These are phyloP conservation scores for Trichechus manatus DNA, from an alignment of 2,113 vertebrate species.

Conservation along the genomic window DNA sequence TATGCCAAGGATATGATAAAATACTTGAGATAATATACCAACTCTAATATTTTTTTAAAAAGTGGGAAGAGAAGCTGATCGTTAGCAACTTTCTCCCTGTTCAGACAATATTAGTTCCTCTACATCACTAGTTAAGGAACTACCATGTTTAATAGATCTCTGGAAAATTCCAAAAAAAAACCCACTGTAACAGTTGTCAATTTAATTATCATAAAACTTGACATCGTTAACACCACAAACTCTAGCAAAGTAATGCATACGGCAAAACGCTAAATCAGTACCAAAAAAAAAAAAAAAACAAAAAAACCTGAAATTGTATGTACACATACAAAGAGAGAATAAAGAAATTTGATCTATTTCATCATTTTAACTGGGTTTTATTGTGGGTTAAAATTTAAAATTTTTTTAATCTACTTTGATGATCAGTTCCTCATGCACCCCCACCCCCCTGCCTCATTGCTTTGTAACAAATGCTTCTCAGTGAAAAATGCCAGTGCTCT, in stretches of 20 bases:
- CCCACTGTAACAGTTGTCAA: not conserved
- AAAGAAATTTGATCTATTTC: conserved; percentile 13
- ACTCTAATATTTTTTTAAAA: conserved; percentile 39
- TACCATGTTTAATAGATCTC: conserved; percentile 25
- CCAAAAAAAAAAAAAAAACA: conserved; percentile 4
- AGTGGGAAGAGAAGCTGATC: not conserved
- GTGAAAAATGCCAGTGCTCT: not conserved
- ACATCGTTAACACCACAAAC: conserved; percentile 12
- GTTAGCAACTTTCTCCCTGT: conserved; percentile 15
- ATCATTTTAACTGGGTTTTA: conserved; percentile 57
- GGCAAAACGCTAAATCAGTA: conserved; percentile 6
- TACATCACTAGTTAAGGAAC: conserved; percentile 31
- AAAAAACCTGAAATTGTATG: not conserved
- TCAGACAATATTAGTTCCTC: conserved; percentile 23
- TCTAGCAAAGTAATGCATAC: not conserved
- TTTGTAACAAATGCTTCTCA: not conserved
- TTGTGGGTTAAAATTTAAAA: conserved; percentile 30
- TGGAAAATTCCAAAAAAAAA: not conserved
- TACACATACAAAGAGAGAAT: conserved; percentile 9
- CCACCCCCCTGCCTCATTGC: not conserved
- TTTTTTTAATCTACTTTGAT: conserved; percentile 34
- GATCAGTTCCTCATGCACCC: conserved; percentile 15
- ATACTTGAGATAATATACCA: not conserved
- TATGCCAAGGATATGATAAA: not conserved
- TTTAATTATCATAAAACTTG: conserved; percentile 46